Base-by-base conservation (phyloP, 2,888 invertebrate species). In the Drosophila subquinaria region DNA sequence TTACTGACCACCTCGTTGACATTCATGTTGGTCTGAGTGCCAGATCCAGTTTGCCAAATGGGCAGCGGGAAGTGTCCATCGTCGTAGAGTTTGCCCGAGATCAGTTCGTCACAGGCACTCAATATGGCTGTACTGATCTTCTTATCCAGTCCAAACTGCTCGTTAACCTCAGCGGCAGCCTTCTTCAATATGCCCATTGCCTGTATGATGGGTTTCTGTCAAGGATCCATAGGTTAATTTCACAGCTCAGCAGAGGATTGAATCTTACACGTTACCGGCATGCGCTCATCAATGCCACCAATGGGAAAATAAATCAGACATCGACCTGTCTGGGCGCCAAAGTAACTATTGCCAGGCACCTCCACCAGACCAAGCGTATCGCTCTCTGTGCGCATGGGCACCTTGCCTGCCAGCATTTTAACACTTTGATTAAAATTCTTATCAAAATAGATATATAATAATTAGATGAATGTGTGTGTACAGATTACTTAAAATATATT, bases 31-130 rank as follows among this genome's bases (percentile, higher is more conserved):
- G 96, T 96, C 93, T 99, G 99, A 0, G 99, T 99, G 10, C 99
- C 99, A 30, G 98, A 98, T 3, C 99, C 99, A 0, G 99, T 99
- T 94, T 99, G 99, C 99, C 99, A 99, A 90, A 99, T 97, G 72
- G 98, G 98, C 36, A 99, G 94, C 0, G 99, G 99, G 92, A 99
- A 99, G 93, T 99, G 98, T 0, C 84, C 82, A n/a, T 98, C 97
- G 91, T 98, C 97, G 91, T 97, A 97, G 43, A 99, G 94, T 92
- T 97, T 96, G 33, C 98, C 99, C 59, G 95, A 95, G 75, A 98
- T 97, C 0, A 99, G 97, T 90, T 98, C 98, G 91, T 98, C 98
- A 8, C 97, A 97, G 17, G 98, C 99, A 92, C 95, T 93, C 67
- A 96, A 95, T 72, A 99, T 98, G 0, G 97, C 97, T 56, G 96